A percentile compares a stretch with the other conserved stretches of the same genome.
Evolutionary conservation across 2,113 vertebrate genomes (phyloP).

Genomic region (Dromaius novaehollandiae): DNA sequence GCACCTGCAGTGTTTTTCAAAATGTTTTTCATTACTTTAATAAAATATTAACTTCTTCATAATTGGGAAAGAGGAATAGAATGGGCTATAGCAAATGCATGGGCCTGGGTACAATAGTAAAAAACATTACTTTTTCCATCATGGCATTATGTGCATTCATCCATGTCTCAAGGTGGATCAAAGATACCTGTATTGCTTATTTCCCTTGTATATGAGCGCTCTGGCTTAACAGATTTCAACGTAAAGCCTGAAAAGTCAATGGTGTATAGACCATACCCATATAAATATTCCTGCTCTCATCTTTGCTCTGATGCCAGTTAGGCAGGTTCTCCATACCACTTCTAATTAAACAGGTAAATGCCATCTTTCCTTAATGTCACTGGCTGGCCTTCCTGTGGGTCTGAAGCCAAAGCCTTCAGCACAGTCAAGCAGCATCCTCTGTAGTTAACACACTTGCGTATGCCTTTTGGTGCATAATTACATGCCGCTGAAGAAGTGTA

Average conservation of each 20-base stretch:
- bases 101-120: not conserved
- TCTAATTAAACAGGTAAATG: not conserved
- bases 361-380: not conserved
- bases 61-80: not conserved
- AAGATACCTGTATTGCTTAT: not conserved
- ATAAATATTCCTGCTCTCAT: not conserved
- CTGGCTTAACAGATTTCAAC: not conserved
- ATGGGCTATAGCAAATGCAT: not conserved
- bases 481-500: accelerated
- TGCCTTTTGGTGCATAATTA: not conserved
- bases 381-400: not conserved
- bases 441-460: not conserved
- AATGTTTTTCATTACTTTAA: not conserved
- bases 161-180: not conserved
- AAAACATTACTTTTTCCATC: not conserved
- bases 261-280: not conserved
- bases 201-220: not conserved
- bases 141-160: not conserved
- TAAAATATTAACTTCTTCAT: not conserved
- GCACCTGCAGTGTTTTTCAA: not conserved
- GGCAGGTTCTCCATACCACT: not conserved
- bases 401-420: not conserved
- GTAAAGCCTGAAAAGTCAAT: not conserved
- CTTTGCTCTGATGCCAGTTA: accelerated
- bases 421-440: not conserved